These are phyloP conservation scores for Lasiommata megera DNA, from an alignment of 2,888 invertebrate species.

Conservation along the genomic window DNA sequence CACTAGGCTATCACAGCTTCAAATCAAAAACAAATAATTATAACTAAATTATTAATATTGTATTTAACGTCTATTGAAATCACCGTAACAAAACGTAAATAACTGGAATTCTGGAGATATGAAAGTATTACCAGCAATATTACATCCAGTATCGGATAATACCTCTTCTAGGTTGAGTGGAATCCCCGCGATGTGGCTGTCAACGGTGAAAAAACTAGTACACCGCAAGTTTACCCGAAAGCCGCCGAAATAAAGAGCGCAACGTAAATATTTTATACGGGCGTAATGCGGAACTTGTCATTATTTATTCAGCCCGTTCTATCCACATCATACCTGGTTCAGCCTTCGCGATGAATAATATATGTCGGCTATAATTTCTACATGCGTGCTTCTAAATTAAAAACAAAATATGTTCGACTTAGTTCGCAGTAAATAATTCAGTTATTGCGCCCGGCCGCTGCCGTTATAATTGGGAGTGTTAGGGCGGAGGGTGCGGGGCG, in stretches of 20 bases:
- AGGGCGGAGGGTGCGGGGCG: constrained; percentile 29
- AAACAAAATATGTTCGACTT: constrained; percentile 59
- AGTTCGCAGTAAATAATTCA: constrained; percentile 64
- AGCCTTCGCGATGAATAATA: constrained; percentile 46
- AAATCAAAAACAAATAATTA: too few relatives aligned
- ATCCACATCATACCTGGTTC: constrained; percentile 45
- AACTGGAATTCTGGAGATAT: neutral
- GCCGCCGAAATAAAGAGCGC: constrained; percentile 35
- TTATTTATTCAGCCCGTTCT: constrained; percentile 44
- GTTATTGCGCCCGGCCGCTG: constrained; percentile 42
- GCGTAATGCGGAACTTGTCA: constrained; percentile 43
- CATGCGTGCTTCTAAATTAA: constrained; percentile 53
- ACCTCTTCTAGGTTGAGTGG: neutral
- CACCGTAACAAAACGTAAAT: too few relatives aligned
- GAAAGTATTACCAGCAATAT: neutral
- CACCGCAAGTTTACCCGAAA: constrained; percentile 30
- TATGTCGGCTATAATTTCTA: constrained; percentile 45
- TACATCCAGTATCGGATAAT: neutral
- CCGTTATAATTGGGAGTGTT: constrained; percentile 45
- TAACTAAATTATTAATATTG: too few relatives aligned
- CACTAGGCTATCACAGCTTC: too few relatives aligned
- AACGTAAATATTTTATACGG: constrained; percentile 38
- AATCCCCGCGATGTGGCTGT: neutral
- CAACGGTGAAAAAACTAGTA: constrained; percentile 2
- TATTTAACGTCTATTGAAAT: too few relatives aligned